Evolutionary conservation across 2,797 vertebrate species (phyloP), one percentile per base, ranked within the genome.

Genomic region (Aplochiton taeniatus): DNA sequence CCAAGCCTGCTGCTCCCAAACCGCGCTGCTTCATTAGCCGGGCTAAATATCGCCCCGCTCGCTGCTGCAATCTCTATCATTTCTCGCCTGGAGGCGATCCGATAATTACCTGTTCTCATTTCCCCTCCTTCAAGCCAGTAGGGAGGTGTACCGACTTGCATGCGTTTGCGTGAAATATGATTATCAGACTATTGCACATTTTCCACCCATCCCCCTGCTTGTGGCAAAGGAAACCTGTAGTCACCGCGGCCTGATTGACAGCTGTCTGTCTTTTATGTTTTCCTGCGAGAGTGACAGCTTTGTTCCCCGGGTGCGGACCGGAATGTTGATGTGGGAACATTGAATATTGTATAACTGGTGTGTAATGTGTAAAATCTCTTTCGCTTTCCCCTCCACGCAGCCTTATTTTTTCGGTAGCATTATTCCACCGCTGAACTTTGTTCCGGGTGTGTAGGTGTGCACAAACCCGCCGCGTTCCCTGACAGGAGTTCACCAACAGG

Each of bases 111-210:
- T 91, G 89, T 89, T 90, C 91, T 89, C 86, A 78, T 89, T 90
- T 90, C 87, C 88, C 87, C 87, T 89, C 89, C 89, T 89, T 89
- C 88, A 90, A 89, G 91, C 90, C 87, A 86, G 87, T 85, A 85
- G 87, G 85, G 84, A 91, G 88, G 89, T 89, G 88, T 91, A 88
- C 90, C 90, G 90, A 87, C 88, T 88, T 87, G 87, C 89, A 90
- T 91, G 92, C 88, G 83, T 92, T 92, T 93, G 91, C 91, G 92
- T 92, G 89, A 91, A 93, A 92, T 91, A 92, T 31, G 31, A 31
- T 94, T 92, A 94, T 93, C 91, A 84, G 89, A 89, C 90, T 87
- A 89, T 91, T 91, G 89, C 90, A 92, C 90, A 91, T 92, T 92
- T 90, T 85, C 89, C 31, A 31, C 2, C 83, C 82, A 80, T 89